Conservation (phyloP, 2,113 vertebrate genomes). For the Thamnaconus septentrionalis region DNA sequence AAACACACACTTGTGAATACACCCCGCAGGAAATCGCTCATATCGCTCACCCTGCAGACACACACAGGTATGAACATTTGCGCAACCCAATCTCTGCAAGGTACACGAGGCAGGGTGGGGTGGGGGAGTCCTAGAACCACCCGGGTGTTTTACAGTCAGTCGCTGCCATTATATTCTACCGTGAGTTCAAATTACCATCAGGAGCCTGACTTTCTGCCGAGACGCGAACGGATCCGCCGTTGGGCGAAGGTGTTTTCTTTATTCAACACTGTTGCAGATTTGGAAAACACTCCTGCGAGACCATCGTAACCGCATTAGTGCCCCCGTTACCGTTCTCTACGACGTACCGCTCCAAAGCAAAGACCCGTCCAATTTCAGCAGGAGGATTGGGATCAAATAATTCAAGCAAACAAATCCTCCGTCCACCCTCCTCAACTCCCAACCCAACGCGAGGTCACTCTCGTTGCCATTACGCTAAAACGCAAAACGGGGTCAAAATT, state of each 20-base stretch:
- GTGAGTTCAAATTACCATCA: constrained; percentile 43
- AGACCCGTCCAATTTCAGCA: constrained; percentile 62
- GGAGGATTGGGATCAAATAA: constrained; percentile 67
- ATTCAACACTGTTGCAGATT: constrained; percentile 56
- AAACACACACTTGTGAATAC: constrained; percentile 3
- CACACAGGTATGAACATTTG: background rate
- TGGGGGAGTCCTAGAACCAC: background rate
- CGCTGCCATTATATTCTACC: constrained; percentile 30
- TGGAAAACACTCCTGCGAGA: constrained; percentile 49
- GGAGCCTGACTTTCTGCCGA: constrained; percentile 24
- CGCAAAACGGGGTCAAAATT: constrained; percentile 51
- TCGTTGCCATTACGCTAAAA: constrained; percentile 4
- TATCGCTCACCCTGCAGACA: background rate
- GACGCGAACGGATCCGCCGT: constrained; percentile 47
- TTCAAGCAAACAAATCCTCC: constrained; percentile 66
- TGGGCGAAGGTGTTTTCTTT: constrained; percentile 56
- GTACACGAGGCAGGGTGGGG: too few species aligned
- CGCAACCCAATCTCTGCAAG: too few species aligned
- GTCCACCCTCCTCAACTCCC: constrained; percentile 41
- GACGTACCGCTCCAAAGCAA: constrained; percentile 34
- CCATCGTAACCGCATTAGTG: constrained; percentile 40
- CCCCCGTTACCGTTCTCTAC: constrained; percentile 28
- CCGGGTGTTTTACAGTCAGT: constrained; percentile 33
- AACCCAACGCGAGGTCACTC: background rate
- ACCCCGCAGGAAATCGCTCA: background rate